Conservation (phyloP, 1,140 invertebrate genomes). For the Reticulitermes speratus region DNA sequence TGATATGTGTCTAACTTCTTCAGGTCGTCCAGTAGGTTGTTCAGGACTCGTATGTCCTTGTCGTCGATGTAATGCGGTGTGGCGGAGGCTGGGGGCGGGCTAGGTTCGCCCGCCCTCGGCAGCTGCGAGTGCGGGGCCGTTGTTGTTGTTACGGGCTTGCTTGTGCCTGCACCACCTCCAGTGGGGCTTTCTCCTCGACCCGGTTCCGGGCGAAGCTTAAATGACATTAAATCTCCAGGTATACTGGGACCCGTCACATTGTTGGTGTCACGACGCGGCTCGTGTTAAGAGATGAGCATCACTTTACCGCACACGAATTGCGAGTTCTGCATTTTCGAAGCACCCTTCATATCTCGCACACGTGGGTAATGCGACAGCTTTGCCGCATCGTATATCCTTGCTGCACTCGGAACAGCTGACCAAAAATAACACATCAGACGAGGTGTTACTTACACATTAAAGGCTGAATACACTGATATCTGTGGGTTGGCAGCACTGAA, state of each 20-base stretch:
- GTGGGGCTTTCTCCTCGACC: not conserved
- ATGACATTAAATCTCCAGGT: slow-evolving; percentile 8
- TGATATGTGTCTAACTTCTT: slow-evolving; percentile 19
- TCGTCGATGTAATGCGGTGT: slow-evolving; percentile 6
- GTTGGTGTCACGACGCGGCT: not conserved
- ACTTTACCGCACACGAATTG: no score
- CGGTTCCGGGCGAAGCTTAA: not conserved
- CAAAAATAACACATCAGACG: not conserved
- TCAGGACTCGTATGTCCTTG: slow-evolving; percentile 34
- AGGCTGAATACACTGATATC: no score
- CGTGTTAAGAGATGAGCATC: no score
- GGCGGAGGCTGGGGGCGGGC: slow-evolving; percentile 27
- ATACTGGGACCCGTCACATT: not conserved
- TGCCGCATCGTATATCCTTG: no score
- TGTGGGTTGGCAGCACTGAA: not conserved
- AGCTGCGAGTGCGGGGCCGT: slow-evolving; percentile 33
- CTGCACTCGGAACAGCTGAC: no score
- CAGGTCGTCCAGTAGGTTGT: slow-evolving; percentile 35
- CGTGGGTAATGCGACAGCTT: no score
- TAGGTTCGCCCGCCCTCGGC: slow-evolving; percentile 18
- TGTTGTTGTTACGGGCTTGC: slow-evolving; percentile 7
- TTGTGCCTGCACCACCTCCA: not conserved
- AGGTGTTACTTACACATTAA: not conserved
- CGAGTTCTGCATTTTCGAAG: no score
- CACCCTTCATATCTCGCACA: not conserved